Conservation (phyloP, 2,113 vertebrate genomes). For the Psittacus erithacus region DNA sequence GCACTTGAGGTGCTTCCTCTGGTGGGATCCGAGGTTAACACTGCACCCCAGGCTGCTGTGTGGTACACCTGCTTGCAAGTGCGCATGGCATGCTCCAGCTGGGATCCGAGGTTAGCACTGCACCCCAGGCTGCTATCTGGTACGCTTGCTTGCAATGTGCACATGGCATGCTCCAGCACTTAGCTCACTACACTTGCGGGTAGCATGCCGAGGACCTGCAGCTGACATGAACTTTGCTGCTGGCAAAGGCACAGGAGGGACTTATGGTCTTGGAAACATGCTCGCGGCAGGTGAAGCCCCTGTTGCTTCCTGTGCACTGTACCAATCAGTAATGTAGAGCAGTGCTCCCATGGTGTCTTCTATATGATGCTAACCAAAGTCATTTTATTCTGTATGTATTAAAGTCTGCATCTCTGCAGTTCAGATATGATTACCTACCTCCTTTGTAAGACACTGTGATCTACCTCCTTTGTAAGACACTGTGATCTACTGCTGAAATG, state of each 20-base stretch:
- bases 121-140: background rate
- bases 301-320: background rate
- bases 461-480: background rate
- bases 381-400: background rate
- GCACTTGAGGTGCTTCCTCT: background rate
- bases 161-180: background rate
- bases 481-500: background rate
- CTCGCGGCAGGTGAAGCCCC: background rate
- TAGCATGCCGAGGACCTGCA: background rate
- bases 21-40: background rate
- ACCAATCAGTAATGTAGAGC: background rate
- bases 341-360: background rate
- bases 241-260: background rate
- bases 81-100: background rate
- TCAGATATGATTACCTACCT: background rate
- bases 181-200: fast-evolving
- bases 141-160: background rate
- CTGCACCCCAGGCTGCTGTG: background rate
- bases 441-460: background rate
- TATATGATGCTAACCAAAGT: background rate
- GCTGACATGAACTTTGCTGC: background rate
- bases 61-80: background rate
- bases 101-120: background rate
- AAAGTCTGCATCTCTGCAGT: background rate
- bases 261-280: background rate